Base-by-base conservation (phyloP, 2,888 invertebrate species). In the Hipparchia sbordonii region DNA sequence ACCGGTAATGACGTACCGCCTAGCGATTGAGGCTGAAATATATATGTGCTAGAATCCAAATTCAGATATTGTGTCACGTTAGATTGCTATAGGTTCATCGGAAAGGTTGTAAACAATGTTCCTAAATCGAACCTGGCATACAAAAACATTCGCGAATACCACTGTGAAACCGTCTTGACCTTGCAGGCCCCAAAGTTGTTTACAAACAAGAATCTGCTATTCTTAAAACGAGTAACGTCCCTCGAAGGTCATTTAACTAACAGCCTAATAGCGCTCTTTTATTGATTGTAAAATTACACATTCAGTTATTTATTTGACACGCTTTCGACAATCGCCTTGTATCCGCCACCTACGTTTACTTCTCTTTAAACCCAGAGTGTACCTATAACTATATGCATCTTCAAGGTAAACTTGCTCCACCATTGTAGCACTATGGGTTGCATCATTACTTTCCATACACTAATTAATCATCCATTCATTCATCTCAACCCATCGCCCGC, bases 121-220 rank as follows among this genome's bases (percentile, higher is more conserved):
- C 33, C 63, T 48, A n/a, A 56, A 67, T 54, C 46, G 63, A 48
- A 59, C 46, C 56, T 63, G 45, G 12, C 70, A 12, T 57, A 63
- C 13, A 56, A 63, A 54, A 9, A 39, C 54, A 54, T 39, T 52
- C n/a, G 54, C 54, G 66, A 45, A 56, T 56, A 67, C 66, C 45
- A n/a, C 23, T 12, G 51, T 52, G 39, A 45, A 67, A 67, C 33
- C 66, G 54, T 45, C 56, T 6, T 67, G 54, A 54, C 66, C 66
- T 67, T 67, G 66, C 2, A 45, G 39, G 10, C 45, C 39, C 45
- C 45, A 12, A 56, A 54, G 66, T 67, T 67, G 66, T 67, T 67
- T 67, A 67, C 66, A 67, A 67, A 67, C 66, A 67, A 67, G 66
- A 67, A 67, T 67, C 54, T 33, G 66, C 66, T 67, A 67, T 67